Conservation (phyloP, 2,113 vertebrate genomes). For the Xenopus laevis region DNA sequence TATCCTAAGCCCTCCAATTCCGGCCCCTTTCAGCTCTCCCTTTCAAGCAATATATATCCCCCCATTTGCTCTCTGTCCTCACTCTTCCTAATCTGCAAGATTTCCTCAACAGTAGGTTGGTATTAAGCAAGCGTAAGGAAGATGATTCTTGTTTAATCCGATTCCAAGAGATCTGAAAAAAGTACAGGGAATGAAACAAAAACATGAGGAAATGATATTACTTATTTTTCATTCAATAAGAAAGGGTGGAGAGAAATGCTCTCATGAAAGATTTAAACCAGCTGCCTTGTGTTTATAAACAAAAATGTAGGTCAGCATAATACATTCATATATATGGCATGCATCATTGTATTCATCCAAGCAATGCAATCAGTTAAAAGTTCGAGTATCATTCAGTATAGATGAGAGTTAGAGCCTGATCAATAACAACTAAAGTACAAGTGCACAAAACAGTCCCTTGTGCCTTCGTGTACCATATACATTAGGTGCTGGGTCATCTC, state of each 20-base stretch:
- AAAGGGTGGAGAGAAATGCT: not conserved
- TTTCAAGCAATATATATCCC: not conserved
- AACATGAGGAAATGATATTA: not conserved
- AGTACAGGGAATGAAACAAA: not conserved
- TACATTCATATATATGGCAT: not conserved
- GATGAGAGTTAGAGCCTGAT: not conserved
- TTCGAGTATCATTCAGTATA: no score
- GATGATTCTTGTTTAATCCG: not conserved
- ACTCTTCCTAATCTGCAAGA: conserved; percentile 1
- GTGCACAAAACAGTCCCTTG: not conserved
- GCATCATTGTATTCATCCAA: not conserved
- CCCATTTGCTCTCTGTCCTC: not conserved
- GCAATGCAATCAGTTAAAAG: no score
- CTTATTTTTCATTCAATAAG: not conserved
- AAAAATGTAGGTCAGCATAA: conserved; percentile 6
- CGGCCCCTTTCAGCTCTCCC: no score
- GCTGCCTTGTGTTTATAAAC: not conserved
- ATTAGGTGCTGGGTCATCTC: not conserved
- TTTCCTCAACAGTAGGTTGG: conserved; percentile 2
- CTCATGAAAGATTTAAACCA: not conserved
- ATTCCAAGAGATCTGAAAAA: not conserved
- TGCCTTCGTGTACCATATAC: not conserved
- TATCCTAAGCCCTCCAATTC: no score
- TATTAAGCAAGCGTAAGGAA: conserved; percentile 17
- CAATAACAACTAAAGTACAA: not conserved